A percentile compares a stretch with the other conserved stretches of the same genome.
These are phyloP conservation scores for Lagria hirta DNA, from an alignment of 2,888 invertebrate genomes.

Conservation along the genomic window DNA sequence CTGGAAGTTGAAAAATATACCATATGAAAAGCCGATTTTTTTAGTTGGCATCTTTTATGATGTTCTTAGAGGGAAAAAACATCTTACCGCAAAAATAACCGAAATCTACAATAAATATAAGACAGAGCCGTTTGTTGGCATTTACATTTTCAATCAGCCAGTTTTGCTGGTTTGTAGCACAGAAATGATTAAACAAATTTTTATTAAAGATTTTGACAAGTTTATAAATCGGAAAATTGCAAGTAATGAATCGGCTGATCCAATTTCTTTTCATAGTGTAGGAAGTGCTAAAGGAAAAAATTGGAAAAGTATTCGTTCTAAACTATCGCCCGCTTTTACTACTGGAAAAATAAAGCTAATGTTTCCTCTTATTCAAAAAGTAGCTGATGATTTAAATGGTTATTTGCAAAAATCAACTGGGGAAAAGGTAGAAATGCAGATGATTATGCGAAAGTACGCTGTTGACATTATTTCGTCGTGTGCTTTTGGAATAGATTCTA, in stretches of 20 bases:
- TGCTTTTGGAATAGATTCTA: conserved; percentile 51
- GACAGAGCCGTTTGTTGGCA: conserved; percentile 49
- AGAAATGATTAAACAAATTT: conserved; percentile 52
- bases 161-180: conserved; percentile 53
- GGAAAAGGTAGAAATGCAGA: conserved; percentile 12
- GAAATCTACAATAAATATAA: conserved; percentile 33
- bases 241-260: conserved; percentile 51
- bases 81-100: conserved; percentile 8
- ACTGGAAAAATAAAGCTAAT: conserved; percentile 58
- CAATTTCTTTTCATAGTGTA: conserved; percentile 50
- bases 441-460: conserved; percentile 20
- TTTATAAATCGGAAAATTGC: conserved; percentile 54
- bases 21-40: conserved; percentile 12
- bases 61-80: conserved; percentile 7
- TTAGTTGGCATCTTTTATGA: conserved; percentile 19
- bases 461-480: conserved; percentile 51
- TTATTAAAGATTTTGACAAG: conserved; percentile 55
- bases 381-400: conserved; percentile 41
- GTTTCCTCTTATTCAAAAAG: conserved; percentile 54
- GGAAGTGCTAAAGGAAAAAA: conserved; percentile 53
- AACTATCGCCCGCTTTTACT: conserved; percentile 58
- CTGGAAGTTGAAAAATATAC: conserved; percentile 11
- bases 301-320: conserved; percentile 57
- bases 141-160: conserved; percentile 55
- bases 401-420: conserved; percentile 28